Evolutionary conservation across 2,113 vertebrate species (phyloP).

Genomic region (Hydrochoerus hydrochaeris): DNA sequence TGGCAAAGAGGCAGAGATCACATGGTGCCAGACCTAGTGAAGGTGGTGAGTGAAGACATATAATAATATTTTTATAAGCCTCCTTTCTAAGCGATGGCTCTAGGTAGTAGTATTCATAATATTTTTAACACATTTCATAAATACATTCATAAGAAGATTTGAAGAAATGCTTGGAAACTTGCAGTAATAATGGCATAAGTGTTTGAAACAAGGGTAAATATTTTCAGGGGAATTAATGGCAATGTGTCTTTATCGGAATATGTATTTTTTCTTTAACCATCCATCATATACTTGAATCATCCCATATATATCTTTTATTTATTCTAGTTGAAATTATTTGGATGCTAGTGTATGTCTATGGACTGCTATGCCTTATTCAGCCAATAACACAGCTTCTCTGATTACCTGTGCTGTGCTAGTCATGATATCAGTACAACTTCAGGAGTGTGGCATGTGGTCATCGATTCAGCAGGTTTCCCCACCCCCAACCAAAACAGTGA

Average conservation of each 20-base stretch:
- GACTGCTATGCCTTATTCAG: not conserved
- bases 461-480: not conserved
- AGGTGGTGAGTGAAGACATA: not conserved
- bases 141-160: not conserved
- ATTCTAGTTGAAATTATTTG: not conserved
- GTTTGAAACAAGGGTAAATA: not conserved
- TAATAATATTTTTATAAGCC: not conserved
- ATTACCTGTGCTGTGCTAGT: not conserved
- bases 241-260: not conserved
- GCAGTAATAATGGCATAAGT: not conserved
- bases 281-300: not conserved
- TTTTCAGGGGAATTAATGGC: not conserved
- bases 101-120: not conserved
- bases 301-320: not conserved
- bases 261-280: not conserved
- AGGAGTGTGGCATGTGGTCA: not conserved
- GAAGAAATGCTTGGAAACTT: not conserved
- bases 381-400: not conserved
- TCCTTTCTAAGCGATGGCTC: not conserved
- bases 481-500: not conserved
- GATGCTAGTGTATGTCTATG: not conserved
- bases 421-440: not conserved
- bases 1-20: not conserved
- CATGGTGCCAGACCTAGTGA: not conserved
- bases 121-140: not conserved